Conservation (phyloP, 2,888 invertebrate genomes). For the Chrysolina haemoptera region DNA sequence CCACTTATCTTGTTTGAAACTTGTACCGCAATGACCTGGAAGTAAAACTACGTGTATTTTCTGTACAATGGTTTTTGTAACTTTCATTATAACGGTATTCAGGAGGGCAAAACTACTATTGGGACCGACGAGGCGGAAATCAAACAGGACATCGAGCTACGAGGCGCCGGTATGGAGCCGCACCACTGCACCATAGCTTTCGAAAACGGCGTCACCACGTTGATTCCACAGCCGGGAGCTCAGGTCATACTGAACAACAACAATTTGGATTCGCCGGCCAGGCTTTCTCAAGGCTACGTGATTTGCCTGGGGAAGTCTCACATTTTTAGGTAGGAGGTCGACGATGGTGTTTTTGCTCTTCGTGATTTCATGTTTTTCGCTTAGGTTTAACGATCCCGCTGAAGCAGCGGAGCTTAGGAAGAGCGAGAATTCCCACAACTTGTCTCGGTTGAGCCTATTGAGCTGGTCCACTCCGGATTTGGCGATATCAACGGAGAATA, state of each 20-base stretch:
- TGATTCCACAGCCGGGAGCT: conserved; percentile 81
- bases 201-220: conserved; percentile 80
- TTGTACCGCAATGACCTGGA: too few relatives aligned
- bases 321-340: conserved; percentile 69
- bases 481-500: conserved; percentile 80
- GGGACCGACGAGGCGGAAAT: conserved; percentile 82
- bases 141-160: conserved; percentile 83
- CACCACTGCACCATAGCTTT: conserved; percentile 85
- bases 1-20: too few relatives aligned
- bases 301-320: conserved; percentile 76
- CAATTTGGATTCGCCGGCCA: conserved; percentile 83
- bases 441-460: conserved; percentile 85
- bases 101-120: conserved; percentile 90
- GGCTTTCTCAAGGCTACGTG: conserved; percentile 83
- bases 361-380: conserved; percentile 17
- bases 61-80: too few relatives aligned
- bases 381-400: conserved; percentile 89
- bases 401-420: conserved; percentile 89
- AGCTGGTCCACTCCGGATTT: conserved; percentile 89
- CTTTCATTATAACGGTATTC: conserved; percentile 18
- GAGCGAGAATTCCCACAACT: conserved; percentile 82
- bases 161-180: conserved; percentile 83
- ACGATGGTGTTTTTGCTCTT: conserved; percentile 64
- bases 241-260: conserved; percentile 89
- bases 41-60: too few relatives aligned